Evolutionary conservation across 53 echinoderm and acorn worm species (phyloP).

Genomic region (Temnopleurus reevesii): DNA sequence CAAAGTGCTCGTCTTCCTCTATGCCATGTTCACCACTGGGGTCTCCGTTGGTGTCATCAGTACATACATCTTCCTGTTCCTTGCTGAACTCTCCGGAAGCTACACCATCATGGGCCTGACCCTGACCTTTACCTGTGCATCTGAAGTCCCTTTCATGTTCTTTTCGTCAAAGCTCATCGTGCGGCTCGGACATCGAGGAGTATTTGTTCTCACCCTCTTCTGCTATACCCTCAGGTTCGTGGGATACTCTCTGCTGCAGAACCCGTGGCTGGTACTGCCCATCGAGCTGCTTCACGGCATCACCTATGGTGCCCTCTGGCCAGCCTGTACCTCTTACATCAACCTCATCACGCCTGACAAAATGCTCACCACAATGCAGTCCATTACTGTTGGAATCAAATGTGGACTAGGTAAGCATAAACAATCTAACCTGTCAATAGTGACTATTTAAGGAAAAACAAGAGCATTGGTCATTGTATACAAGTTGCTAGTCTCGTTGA

Average conservation of each 20-base stretch:
- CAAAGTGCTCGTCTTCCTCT: conserved; percentile 64
- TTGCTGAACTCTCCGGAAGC: conserved; percentile 71
- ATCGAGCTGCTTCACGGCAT: conserved; percentile 79
- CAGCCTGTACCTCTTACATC: conserved; percentile 64
- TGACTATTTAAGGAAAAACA: too few species aligned
- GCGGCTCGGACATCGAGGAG: conserved; percentile 66
- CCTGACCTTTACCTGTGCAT: conserved; percentile 71
- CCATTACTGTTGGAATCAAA: conserved; percentile 51
- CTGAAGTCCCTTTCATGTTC: conserved; percentile 87
- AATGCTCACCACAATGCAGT: conserved; percentile 68
- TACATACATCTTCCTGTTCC: conserved; percentile 83
- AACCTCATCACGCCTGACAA: conserved; percentile 65
- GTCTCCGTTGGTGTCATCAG: conserved; percentile 74
- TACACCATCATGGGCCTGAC: conserved; percentile 88
- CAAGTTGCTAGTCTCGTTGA: too few species aligned
- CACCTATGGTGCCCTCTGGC: conserved; percentile 75
- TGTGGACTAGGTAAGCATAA: conserved; percentile 68
- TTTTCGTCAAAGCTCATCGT: conserved; percentile 74
- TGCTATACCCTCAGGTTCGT: conserved; percentile 69
- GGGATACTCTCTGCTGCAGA: conserved; percentile 65
- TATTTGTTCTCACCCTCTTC: conserved; percentile 62
- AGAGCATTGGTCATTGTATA: too few species aligned
- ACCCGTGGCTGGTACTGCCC: conserved; percentile 76
- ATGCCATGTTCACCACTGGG: conserved; percentile 42
- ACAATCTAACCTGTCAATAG: not conserved